These are phyloP conservation scores for Catostomus latipinnis DNA, from an alignment of 2,797 vertebrate species.

Conservation along the genomic window DNA sequence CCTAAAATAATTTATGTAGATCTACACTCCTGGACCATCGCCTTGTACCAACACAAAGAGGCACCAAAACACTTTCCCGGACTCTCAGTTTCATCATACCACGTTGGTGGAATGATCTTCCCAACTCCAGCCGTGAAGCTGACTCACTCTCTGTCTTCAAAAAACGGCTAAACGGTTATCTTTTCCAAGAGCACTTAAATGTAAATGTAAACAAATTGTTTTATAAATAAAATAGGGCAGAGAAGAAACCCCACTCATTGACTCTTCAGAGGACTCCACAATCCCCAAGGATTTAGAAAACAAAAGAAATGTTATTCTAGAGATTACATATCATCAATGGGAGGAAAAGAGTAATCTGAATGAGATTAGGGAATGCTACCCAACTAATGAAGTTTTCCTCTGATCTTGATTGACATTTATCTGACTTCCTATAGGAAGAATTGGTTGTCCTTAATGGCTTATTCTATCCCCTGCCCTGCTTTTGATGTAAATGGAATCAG, in stretches of 20 bases:
- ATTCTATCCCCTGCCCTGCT: neutral
- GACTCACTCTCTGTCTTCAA: no score
- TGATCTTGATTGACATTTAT: conserved; percentile 34
- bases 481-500: neutral
- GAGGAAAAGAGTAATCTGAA: conserved; percentile 52
- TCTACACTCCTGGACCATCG: no score
- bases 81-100: no score
- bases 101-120: no score
- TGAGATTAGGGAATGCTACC: conserved; percentile 59
- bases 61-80: no score
- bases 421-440: neutral
- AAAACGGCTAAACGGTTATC: no score
- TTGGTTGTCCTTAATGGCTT: neutral
- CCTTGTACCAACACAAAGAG: no score
- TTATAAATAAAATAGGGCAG: neutral
- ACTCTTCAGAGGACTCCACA: neutral
- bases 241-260: neutral
- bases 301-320: conserved; percentile 59
- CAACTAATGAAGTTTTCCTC: conserved; percentile 40
- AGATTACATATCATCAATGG: conserved; percentile 23
- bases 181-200: no score
- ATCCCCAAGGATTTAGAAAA: conserved; percentile 48
- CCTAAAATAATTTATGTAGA: no score
- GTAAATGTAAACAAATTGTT: neutral
- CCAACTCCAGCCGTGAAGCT: no score